Conservation (phyloP, 35 echinoderm and acorn worm genomes). For the Hemicentrotus pulcherrimus region DNA sequence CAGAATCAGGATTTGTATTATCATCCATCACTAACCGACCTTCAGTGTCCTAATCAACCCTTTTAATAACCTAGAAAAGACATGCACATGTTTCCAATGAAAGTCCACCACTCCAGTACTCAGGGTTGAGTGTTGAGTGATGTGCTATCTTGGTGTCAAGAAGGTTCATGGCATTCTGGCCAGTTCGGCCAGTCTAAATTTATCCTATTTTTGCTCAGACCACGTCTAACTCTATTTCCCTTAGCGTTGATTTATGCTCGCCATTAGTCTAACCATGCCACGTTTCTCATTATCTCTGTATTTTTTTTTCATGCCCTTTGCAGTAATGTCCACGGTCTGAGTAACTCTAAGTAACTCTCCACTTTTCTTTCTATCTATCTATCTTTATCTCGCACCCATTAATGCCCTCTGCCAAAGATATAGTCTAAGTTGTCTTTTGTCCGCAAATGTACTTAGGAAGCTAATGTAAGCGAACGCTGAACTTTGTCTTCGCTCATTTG, state of each 20-base stretch:
- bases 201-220: neutral
- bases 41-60: neutral
- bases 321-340: neutral
- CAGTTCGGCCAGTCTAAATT: neutral
- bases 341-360: neutral
- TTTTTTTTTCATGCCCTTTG: neutral
- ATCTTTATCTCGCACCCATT: neutral
- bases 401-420: neutral
- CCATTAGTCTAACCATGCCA: slow-evolving; percentile 8
- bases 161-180: neutral
- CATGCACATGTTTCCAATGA: neutral
- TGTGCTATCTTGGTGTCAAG: neutral
- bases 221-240: neutral
- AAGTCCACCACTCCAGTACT: neutral
- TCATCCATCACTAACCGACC: neutral
- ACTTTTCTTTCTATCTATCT: neutral
- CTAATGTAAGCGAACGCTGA: neutral
- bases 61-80: neutral
- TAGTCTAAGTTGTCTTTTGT: neutral
- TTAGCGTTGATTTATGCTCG: neutral
- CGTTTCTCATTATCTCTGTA: neutral
- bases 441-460: neutral
- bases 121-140: neutral
- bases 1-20: neutral
- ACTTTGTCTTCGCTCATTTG: too few species aligned